Evolutionary conservation across 2,888 invertebrate genomes (phyloP).

Genomic region (Lottia gigantea): DNA sequence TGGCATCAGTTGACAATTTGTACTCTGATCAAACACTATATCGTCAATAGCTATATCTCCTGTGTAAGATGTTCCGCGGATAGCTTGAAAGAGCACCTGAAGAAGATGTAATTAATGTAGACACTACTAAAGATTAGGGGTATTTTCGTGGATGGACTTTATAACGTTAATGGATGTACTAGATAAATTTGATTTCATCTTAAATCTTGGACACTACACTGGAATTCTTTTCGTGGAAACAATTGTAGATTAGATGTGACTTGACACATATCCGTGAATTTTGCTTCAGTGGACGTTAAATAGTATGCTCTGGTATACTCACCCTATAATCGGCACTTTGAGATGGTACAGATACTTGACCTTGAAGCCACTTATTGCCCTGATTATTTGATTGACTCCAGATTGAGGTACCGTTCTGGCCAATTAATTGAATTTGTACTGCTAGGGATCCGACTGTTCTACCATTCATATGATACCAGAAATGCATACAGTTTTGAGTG

Average conservation of each 20-base stretch:
- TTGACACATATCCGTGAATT: no score
- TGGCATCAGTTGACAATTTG: not conserved
- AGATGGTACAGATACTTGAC: conserved; percentile 34
- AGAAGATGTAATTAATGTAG: not conserved
- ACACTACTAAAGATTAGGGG: no score
- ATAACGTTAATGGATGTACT: no score
- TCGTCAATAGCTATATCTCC: conserved; percentile 56
- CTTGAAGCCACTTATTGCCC: conserved; percentile 46
- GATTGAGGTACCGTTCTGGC: conserved; percentile 28
- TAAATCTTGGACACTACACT: no score
- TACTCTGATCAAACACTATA: conserved; percentile 35
- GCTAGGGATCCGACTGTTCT: conserved; percentile 43
- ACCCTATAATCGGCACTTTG: conserved; percentile 43
- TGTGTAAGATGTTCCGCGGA: conserved; percentile 34
- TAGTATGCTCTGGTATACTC: not conserved
- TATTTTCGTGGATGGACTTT: no score
- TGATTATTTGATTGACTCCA: conserved; percentile 50
- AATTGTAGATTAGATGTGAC: no score
- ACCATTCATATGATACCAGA: conserved; percentile 63
- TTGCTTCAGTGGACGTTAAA: no score
- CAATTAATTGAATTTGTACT: conserved; percentile 41
- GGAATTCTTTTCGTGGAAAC: no score
- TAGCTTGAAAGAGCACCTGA: conserved; percentile 49
- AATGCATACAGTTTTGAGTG: conserved; percentile 43
- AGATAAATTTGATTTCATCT: no score